Percentiles rank a stretch among this genome's conserved stretches.
Conservation (phyloP, 2,113 vertebrate species). For the Phrynosoma blainvillii region DNA sequence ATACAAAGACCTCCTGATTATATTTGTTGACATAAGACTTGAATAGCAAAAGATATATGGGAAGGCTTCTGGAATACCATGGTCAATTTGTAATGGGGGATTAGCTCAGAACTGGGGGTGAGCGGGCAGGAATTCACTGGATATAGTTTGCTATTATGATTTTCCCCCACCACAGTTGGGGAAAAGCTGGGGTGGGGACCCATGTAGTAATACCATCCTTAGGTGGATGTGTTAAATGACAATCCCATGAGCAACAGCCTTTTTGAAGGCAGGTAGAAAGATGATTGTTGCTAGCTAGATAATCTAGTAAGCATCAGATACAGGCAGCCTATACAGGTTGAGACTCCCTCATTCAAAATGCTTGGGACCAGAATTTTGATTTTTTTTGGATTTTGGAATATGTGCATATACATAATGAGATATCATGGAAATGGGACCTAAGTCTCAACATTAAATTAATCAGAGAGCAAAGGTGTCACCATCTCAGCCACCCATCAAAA, state of each 20-base stretch:
- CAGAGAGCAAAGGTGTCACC: too few species aligned
- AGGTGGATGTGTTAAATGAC: not conserved
- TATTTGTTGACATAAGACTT: not conserved
- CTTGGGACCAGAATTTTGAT: too few species aligned
- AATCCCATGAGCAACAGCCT: not conserved
- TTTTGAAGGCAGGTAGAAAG: not conserved
- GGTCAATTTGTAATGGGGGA: not conserved
- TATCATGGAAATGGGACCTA: too few species aligned
- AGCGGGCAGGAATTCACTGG: not conserved
- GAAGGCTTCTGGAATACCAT: too few species aligned
- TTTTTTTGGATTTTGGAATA: too few species aligned
- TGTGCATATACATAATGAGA: too few species aligned
- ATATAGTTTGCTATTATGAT: not conserved
- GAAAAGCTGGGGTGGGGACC: not conserved
- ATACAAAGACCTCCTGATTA: constrained; percentile 7
- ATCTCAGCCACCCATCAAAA: too few species aligned
- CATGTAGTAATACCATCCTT: not conserved
- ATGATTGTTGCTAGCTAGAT: not conserved
- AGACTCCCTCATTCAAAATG: too few species aligned
- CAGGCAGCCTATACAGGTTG: not conserved
- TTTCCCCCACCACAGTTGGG: not conserved
- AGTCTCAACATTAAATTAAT: too few species aligned
- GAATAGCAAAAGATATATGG: not conserved
- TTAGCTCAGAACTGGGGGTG: not conserved
- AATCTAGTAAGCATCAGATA: not conserved